phyloP scores from a whole-genome alignment of 1,140 invertebrate genomes.

The Tetraneura akinire region DNA sequence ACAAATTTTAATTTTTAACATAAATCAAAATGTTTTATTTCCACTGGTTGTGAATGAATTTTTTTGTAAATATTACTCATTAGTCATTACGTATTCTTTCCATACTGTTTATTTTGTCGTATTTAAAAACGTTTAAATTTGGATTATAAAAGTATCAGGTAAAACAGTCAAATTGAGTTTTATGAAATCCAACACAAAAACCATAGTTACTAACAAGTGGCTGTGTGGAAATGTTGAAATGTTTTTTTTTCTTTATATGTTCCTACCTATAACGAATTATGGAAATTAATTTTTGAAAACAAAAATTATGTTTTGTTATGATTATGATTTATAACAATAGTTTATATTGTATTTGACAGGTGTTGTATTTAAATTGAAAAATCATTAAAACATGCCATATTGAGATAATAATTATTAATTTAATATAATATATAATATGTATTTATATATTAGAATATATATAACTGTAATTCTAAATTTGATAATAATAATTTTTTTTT shows the following conservation, averaged over 20 bases:
- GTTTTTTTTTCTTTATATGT: too few relatives aligned
- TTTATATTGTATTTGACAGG: too few relatives aligned
- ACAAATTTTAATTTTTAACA: not conserved
- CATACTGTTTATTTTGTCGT: not conserved
- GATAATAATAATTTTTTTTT: not conserved
- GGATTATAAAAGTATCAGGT: constrained; percentile 10
- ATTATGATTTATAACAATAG: too few relatives aligned
- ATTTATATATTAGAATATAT: not conserved
- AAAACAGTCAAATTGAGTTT: not conserved
- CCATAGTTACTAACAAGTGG: constrained; percentile 13
- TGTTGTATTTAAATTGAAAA: not conserved
- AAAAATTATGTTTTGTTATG: too few relatives aligned
- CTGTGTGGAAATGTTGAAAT: not conserved
- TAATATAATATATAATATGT: not conserved
- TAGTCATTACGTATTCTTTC: constrained; percentile 1
- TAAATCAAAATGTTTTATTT: too few relatives aligned
- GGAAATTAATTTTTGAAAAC: not conserved
- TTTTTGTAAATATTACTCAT: not conserved
- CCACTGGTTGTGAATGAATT: constrained; percentile 31
- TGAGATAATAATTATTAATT: not conserved
- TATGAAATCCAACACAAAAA: not conserved
- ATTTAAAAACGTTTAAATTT: not conserved
- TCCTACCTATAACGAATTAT: too few relatives aligned
- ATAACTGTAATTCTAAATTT: not conserved
- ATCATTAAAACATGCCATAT: not conserved